phyloP scores from a whole-genome alignment of 1,140 invertebrate species.

The Subanguina moxae region DNA sequence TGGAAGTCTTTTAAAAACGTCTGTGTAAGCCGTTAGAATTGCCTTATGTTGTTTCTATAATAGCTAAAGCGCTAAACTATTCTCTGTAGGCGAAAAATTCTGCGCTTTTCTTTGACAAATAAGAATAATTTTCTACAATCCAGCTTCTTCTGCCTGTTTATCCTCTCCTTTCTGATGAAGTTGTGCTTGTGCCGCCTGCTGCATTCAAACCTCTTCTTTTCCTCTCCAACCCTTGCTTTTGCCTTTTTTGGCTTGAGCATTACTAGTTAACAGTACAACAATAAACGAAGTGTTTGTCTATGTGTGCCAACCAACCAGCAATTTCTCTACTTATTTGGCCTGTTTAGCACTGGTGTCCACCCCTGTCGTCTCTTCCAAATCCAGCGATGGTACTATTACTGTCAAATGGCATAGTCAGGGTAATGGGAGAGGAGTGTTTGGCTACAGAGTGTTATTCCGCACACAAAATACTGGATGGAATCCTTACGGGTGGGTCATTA shows the following conservation, averaged over 20 bases:
- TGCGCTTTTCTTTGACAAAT: too few species aligned
- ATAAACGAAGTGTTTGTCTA: too few species aligned
- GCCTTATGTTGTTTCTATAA: too few species aligned
- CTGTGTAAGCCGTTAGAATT: too few species aligned
- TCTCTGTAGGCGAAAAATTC: too few species aligned
- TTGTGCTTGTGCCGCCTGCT: not conserved
- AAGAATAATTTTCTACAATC: too few species aligned
- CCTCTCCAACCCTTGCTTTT: constrained; percentile 8
- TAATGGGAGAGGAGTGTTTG: constrained; percentile 56
- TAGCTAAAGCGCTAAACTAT: too few species aligned
- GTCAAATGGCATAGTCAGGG: constrained; percentile 53
- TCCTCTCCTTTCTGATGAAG: constrained; percentile 1
- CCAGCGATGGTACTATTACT: constrained; percentile 41
- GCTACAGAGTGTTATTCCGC: constrained; percentile 54
- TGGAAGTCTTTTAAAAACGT: too few species aligned
- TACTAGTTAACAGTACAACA: not conserved
- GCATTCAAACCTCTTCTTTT: constrained; percentile 11
- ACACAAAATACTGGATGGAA: constrained; percentile 49
- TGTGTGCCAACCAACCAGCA: constrained; percentile 4
- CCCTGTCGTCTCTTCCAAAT: constrained; percentile 39
- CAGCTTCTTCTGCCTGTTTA: constrained; percentile 19
- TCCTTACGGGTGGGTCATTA: constrained; percentile 53
- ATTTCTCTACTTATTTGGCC: constrained; percentile 3
- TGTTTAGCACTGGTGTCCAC: constrained; percentile 54
- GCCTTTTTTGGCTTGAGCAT: constrained; percentile 1